These are phyloP conservation scores for Ctenopoma kingsleyae DNA, from an alignment of 2,797 vertebrate species.

Conservation along the genomic window DNA sequence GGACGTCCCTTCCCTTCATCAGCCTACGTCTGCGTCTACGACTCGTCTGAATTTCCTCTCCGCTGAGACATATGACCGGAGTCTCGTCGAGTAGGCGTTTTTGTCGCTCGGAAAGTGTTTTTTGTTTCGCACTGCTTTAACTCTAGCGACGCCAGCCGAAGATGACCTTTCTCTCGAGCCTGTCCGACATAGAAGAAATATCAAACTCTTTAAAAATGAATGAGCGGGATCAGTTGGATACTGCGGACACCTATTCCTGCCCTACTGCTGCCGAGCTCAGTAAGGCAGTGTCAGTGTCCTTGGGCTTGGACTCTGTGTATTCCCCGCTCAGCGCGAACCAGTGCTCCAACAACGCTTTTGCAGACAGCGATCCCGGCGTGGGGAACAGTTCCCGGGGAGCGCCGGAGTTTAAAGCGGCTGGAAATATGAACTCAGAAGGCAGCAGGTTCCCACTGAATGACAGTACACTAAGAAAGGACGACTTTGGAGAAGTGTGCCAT, in stretches of 20 bases:
- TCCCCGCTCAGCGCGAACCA: constrained; percentile 50
- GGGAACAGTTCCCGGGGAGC: constrained; percentile 20
- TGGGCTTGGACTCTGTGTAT: constrained; percentile 68
- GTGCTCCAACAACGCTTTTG: constrained; percentile 35
- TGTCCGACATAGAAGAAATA: constrained; percentile 30
- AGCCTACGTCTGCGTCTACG: constrained; percentile 30
- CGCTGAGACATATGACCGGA: constrained; percentile 40
- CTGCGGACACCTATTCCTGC: constrained; percentile 39
- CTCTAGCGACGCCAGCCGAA: constrained; percentile 11
- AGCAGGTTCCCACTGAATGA: background rate
- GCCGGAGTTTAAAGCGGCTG: constrained; percentile 27
- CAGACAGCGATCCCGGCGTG: constrained; percentile 42
- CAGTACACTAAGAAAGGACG: constrained; percentile 1
- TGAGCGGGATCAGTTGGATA: constrained; percentile 31
- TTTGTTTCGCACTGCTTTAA: constrained; percentile 13
- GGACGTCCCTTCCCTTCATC: constrained; percentile 59
- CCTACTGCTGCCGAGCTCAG: constrained; percentile 64
- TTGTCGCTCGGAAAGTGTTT: constrained; percentile 47
- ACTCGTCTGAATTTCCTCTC: constrained; percentile 32
- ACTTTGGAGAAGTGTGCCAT: constrained; percentile 60
- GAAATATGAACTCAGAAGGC: constrained; percentile 15
- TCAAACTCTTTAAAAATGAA: constrained; percentile 41
- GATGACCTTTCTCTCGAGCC: constrained; percentile 61
- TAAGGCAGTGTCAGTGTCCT: constrained; percentile 74
- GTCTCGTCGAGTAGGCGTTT: constrained; percentile 50